Conservation (phyloP, 1,140 invertebrate genomes). For the Caenorhabditis remanei region DNA sequence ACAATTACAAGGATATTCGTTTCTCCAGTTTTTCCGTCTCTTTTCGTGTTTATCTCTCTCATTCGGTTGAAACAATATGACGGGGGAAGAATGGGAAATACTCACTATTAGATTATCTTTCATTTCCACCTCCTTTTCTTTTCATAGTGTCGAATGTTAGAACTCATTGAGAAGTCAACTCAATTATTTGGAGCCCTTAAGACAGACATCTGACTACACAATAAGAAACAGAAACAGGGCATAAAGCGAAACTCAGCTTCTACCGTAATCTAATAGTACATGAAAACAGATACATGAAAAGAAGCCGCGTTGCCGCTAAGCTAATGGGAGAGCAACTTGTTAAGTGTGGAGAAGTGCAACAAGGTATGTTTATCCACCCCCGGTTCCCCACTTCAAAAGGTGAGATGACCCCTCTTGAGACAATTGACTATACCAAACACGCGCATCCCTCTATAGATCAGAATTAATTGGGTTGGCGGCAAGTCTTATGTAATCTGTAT, state of each 20-base stretch:
- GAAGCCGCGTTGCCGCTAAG: slow-evolving; percentile 15
- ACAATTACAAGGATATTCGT: slow-evolving; percentile 37
- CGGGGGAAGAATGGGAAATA: slow-evolving; percentile 35
- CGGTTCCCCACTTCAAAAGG: background rate
- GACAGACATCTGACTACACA: slow-evolving; percentile 51
- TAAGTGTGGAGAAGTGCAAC: slow-evolving; percentile 36
- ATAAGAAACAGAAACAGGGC: slow-evolving; percentile 18
- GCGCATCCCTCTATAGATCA: slow-evolving; percentile 16
- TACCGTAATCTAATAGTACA: slow-evolving; percentile 42
- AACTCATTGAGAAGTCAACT: slow-evolving; percentile 55
- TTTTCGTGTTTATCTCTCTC: background rate
- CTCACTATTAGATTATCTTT: slow-evolving; percentile 52
- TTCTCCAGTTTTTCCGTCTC: background rate
- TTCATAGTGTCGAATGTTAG: slow-evolving; percentile 49
- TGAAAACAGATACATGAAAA: slow-evolving; percentile 34
- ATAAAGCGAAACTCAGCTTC: background rate
- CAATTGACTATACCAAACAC: slow-evolving; percentile 2
- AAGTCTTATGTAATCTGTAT: slow-evolving; percentile 43
- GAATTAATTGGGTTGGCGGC: slow-evolving; percentile 52
- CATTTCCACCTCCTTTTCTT: slow-evolving; percentile 28
- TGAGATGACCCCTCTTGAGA: slow-evolving; percentile 37
- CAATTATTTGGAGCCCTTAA: slow-evolving; percentile 44
- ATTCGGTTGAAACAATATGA: slow-evolving; percentile 48
- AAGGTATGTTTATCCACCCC: slow-evolving; percentile 6
- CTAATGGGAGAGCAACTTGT: slow-evolving; percentile 48